These are phyloP conservation scores for Pseudochaenichthys georgianus DNA, from an alignment of 2,797 vertebrate species.

Conservation along the genomic window DNA sequence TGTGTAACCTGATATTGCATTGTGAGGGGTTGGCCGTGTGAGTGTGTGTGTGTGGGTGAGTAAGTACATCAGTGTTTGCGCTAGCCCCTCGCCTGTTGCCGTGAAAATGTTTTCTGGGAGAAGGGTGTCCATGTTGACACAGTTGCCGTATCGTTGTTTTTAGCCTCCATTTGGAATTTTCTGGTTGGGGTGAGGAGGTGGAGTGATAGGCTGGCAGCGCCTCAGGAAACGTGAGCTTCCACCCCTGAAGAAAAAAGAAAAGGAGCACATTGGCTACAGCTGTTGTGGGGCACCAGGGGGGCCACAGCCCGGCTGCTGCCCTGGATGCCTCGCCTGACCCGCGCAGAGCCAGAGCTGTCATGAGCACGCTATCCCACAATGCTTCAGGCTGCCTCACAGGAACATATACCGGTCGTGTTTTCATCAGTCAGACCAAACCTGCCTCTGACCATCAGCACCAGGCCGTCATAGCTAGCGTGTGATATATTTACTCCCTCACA, in stretches of 20 bases:
- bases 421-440: conserved; percentile 26
- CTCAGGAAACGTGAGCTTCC: conserved; percentile 83
- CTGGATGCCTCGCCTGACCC: conserved; percentile 71
- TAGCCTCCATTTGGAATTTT: conserved; percentile 87
- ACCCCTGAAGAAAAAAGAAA: conserved; percentile 56
- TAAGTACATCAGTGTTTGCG: conserved; percentile 49
- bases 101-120: conserved; percentile 78
- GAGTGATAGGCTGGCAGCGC: conserved; percentile 74
- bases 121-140: conserved; percentile 85
- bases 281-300: conserved; percentile 81
- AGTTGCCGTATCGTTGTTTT: conserved; percentile 90
- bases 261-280: conserved; percentile 83
- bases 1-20: conserved; percentile 74
- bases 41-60: conserved; percentile 37
- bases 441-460: conserved; percentile 14
- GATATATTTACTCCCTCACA: conserved; percentile 22
- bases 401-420: conserved; percentile 18
- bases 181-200: conserved; percentile 36
- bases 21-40: conserved; percentile 52
- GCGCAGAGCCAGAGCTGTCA: conserved; percentile 24
- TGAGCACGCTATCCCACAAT: conserved; percentile 12
- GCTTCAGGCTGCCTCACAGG: conserved; percentile 15
- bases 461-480: neutral
- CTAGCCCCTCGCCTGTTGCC: conserved; percentile 59
- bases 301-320: conserved; percentile 68